Conservation (phyloP, 2,888 invertebrate species). For the Sesamia inferens region DNA sequence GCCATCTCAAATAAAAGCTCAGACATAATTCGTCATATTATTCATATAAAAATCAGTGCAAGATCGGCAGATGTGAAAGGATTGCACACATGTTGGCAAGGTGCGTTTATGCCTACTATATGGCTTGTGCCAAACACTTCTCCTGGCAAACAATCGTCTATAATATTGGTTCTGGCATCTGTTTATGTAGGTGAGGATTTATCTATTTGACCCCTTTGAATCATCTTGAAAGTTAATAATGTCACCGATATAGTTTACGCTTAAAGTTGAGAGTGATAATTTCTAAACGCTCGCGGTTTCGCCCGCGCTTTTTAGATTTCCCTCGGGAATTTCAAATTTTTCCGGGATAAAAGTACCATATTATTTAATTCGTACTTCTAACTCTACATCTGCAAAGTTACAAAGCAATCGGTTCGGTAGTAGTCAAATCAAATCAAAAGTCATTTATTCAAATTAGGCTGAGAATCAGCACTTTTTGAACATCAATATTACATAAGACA, state of each 20-base stretch:
- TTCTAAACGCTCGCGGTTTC: too few species aligned
- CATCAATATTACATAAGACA: too few species aligned
- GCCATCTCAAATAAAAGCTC: constrained; percentile 84
- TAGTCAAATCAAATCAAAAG: too few species aligned
- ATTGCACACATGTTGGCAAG: constrained; percentile 88
- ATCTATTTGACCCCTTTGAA: constrained; percentile 60
- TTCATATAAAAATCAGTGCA: constrained; percentile 89
- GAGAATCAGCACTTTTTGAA: too few species aligned
- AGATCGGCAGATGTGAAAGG: constrained; percentile 85
- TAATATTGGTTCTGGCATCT: constrained; percentile 79
- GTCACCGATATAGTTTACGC: constrained; percentile 10
- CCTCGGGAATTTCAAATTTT: too few species aligned
- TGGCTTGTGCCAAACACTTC: constrained; percentile 87
- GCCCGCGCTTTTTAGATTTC: too few species aligned
- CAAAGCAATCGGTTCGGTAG: too few species aligned
- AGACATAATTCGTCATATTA: constrained; percentile 89
- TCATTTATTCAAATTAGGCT: too few species aligned
- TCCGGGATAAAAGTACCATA: too few species aligned
- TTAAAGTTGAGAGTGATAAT: neutral
- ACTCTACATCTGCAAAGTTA: too few species aligned
- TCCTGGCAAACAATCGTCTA: constrained; percentile 75
- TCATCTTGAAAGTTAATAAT: constrained; percentile 12
- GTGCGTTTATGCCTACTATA: constrained; percentile 79
- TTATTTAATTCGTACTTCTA: too few species aligned
- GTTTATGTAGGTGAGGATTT: constrained; percentile 68